A percentile compares a stretch with the other conserved stretches of the same genome.
These are phyloP conservation scores for Palythoa grandiflora DNA, from an alignment of 92 coral and sea anemone species.

Conservation along the genomic window DNA sequence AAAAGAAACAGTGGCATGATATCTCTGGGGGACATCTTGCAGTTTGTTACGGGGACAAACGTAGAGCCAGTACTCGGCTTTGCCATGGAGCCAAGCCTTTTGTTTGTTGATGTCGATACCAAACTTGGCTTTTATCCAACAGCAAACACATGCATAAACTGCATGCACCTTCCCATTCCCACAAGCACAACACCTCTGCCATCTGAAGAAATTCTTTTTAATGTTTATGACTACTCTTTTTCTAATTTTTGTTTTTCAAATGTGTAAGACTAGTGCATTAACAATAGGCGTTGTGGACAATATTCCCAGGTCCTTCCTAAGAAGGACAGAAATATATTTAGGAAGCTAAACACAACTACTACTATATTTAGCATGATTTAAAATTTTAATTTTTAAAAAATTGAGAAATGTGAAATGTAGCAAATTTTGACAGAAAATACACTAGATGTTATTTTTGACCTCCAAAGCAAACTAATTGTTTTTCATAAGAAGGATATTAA, in stretches of 20 bases:
- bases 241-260: constrained; percentile 27
- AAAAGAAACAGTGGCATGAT: constrained; percentile 6
- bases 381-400: not conserved
- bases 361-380: not conserved
- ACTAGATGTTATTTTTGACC: no score
- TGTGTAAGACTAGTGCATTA: not conserved
- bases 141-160: constrained; percentile 37
- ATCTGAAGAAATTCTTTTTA: constrained; percentile 9
- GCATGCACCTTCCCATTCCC: constrained; percentile 31
- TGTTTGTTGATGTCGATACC: constrained; percentile 21
- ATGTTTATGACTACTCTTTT: constrained; percentile 22
- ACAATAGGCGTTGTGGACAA: not conserved
- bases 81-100: constrained; percentile 31
- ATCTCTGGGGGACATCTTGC: constrained; percentile 5
- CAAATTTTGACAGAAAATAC: no score
- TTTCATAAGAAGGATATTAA: no score
- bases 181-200: constrained; percentile 23
- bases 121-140: constrained; percentile 15
- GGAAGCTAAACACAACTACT: no score
- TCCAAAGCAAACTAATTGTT: no score
- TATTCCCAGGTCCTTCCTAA: not conserved
- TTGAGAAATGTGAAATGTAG: no score
- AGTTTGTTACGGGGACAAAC: not conserved
- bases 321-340: no score
- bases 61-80: constrained; percentile 19